Evolutionary conservation across 2,888 invertebrate genomes (phyloP), one percentile per base, ranked within the genome.

Genomic region (Callyntrura guangdongensis): DNA sequence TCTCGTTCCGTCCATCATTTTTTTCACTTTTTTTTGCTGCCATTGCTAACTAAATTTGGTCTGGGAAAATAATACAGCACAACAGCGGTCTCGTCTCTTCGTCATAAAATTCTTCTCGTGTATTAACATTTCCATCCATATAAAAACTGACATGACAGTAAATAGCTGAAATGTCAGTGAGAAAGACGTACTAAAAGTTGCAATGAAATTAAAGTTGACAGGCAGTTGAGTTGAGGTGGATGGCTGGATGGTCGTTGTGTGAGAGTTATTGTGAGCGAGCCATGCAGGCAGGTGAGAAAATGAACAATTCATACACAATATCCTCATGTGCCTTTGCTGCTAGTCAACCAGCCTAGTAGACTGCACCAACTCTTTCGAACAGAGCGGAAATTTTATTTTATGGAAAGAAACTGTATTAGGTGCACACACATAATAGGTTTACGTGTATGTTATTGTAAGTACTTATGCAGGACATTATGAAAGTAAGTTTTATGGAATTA

Each of bases 91-190:
- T 11, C 47, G 82, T 36, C 56, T 69, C 74, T 49, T 77, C 77
- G 53, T 82, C 82, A 82, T 6, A 74, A 86, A 74, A 86, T 77
- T 86, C 12, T 64, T 86, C 74, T 53, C 22, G 64, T 82, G 61
- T 74, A 72, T 82, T 81, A 82, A 81, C 77, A 81, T 79, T 86
- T 86, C 74, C 86, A 88, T 89, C 59, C 77, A 67, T 45, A 64
- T 82, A 45, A 83, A 85, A 86, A 56, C 20, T 86, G 87, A 89
- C 87, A 91, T 91, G 89, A 91, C 91, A 88, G 86, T 88, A 88
- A 91, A 88, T 89, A 86, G 86, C 86, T 53, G 47, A 88, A 81
- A 53, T 90, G 83, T 89, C 89, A 83, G 83, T 27, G 27, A 61
- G 61, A 79, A 64, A 89, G 83, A 74, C 89, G 74, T 79, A 87